Base-by-base conservation (phyloP, 2,888 invertebrate genomes). In the Quadroppia sp. region DNA sequence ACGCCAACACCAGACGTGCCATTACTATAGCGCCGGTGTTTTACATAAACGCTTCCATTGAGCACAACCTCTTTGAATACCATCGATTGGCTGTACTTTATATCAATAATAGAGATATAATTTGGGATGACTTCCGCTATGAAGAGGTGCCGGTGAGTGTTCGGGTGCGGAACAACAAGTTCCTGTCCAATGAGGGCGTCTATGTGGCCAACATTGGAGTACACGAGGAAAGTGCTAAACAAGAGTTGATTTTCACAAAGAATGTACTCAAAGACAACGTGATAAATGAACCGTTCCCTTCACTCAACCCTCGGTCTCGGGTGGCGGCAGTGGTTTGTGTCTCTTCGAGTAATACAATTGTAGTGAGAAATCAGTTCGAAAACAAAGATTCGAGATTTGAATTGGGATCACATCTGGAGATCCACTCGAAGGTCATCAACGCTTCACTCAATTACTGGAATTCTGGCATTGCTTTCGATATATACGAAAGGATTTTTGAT, bases 361-460 rank as follows among this genome's bases (percentile, higher is more conserved):
- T 98, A 1, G 92, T 87, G 79, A 86, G 97, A 75, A 99, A 99
- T 82, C 92, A 94, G 75, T 88, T 98, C 50, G 89, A 91, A 75
- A 98, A 99, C 83, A 89, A 89, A 1, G 89, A 89, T 77, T 94
- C 97, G 0, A 87, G 88, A 73, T 96, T 94, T 81, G 98, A 99
- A 85, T 89, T 99, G 67, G 95, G 95, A 0, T 95, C 96, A 0
- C 97, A 98, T 80, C 86, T 97, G 23, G 89, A 90, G 80, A 95
- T 97, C 81, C 97, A 96, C 81, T 94, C 95, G 80, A 90, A 92
- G 84, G 85, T 88, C 23, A 89, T 99, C n/a, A 92, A 96, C 81
- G 96, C 94, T 78, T 90, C 93, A 0, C 91, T 87, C 81, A 99
- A 99, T 81, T 98, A 94, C 91, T 87, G 98, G 79, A 94, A 96